Conservation (phyloP, 2,113 vertebrate species). For the Trogon melanurus region DNA sequence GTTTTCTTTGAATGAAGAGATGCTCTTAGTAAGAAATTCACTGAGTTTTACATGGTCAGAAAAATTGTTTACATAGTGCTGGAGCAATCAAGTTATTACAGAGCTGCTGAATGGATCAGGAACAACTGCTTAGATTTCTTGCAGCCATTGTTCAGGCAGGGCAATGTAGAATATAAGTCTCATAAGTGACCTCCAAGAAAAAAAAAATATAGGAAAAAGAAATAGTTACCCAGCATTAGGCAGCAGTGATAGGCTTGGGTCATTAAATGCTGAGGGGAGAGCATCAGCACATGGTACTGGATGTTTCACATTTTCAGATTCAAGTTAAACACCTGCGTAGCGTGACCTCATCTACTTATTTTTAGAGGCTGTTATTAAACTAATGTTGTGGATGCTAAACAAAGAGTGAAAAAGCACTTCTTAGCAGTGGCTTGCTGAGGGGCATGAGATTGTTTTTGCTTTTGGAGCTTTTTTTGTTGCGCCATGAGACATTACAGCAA, state of each 20-base stretch:
- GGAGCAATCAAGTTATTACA: background rate
- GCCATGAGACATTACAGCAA: background rate
- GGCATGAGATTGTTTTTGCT: background rate
- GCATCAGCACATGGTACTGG: no score
- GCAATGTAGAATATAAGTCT: background rate
- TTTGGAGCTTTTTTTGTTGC: background rate
- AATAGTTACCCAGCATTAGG: background rate
- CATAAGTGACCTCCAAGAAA: background rate
- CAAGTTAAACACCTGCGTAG: background rate
- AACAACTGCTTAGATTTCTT: background rate
- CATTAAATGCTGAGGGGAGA: background rate
- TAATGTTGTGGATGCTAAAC: background rate
- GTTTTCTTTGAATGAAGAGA: conserved; percentile 14
- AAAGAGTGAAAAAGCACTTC: background rate
- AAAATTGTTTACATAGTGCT: background rate
- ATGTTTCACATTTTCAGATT: background rate
- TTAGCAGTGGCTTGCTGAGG: background rate
- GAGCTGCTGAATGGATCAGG: background rate
- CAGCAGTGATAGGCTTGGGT: background rate
- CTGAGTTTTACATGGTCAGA: fast-evolving
- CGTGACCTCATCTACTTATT: background rate
- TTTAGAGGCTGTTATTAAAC: background rate
- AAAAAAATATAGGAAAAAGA: background rate
- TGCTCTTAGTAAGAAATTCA: background rate
- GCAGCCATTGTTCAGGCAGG: background rate